phyloP scores from a whole-genome alignment of 2,113 vertebrate genomes.

The Forbesichthys papilliferus region DNA sequence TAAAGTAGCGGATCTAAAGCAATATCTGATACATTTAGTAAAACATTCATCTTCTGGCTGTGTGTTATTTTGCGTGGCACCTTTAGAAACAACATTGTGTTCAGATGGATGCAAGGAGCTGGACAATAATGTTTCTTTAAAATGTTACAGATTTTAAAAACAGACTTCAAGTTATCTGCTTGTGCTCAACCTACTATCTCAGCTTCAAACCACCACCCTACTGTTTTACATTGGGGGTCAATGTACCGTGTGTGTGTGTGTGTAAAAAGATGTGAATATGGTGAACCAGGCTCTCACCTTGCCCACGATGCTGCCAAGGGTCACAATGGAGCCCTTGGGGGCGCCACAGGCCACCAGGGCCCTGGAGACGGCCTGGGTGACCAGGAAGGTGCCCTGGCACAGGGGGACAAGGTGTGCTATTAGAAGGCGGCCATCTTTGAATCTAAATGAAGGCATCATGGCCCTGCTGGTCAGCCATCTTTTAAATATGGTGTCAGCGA shows the following conservation, averaged over 20 bases:
- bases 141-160: not conserved
- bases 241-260: too few species aligned
- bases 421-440: not conserved
- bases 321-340: conserved; percentile 83
- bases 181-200: too few species aligned
- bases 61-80: too few species aligned
- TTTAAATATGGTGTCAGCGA: too few species aligned
- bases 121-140: not conserved
- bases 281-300: conserved; percentile 72
- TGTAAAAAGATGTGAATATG: too few species aligned
- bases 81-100: too few species aligned
- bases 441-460: not conserved
- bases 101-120: not conserved
- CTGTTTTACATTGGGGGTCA: too few species aligned
- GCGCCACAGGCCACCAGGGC: conserved; percentile 80
- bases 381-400: conserved; percentile 81
- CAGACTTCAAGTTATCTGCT: not conserved
- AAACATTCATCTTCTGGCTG: too few species aligned
- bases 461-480: not conserved
- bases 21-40: too few species aligned
- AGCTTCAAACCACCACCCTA: not conserved
- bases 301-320: conserved; percentile 85
- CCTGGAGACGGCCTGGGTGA: conserved; percentile 83
- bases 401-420: not conserved
- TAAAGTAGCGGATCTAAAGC: too few species aligned